phyloP scores from a whole-genome alignment of 2,797 vertebrate genomes.

The Epinephelus awoara region DNA sequence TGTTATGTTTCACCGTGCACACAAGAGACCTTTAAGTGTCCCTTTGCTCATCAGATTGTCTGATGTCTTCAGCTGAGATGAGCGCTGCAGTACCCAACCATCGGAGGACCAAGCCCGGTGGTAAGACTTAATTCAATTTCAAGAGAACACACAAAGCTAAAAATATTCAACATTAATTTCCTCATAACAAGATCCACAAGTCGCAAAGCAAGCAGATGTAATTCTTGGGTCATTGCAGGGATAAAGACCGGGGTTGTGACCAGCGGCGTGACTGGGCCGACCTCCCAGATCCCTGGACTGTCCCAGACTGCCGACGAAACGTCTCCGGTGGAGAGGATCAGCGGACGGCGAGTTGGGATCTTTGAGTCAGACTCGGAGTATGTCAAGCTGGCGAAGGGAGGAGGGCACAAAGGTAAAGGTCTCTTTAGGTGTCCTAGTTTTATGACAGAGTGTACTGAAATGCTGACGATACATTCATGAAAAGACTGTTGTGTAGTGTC shows the following conservation, averaged over 20 bases:
- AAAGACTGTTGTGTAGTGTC: too few species aligned
- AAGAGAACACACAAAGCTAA: neutral
- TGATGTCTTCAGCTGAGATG: slow-evolving; percentile 66
- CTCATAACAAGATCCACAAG: too few species aligned
- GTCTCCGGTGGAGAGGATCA: slow-evolving; percentile 73
- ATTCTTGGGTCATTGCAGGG: slow-evolving; percentile 60
- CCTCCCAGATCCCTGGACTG: slow-evolving; percentile 88
- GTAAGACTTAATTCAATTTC: slow-evolving; percentile 51
- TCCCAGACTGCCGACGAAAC: slow-evolving; percentile 74
- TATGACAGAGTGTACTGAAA: too few species aligned
- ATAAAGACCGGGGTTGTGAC: slow-evolving; percentile 69
- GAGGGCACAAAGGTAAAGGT: slow-evolving; percentile 84
- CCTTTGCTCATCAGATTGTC: slow-evolving; percentile 11
- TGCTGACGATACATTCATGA: too few species aligned
- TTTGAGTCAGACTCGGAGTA: slow-evolving; percentile 86
- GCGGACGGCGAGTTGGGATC: slow-evolving; percentile 85
- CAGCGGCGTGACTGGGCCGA: slow-evolving; percentile 75
- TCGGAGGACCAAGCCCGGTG: slow-evolving; percentile 82
- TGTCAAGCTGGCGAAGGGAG: slow-evolving; percentile 87
- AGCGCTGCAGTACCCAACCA: slow-evolving; percentile 80
- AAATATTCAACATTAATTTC: neutral
- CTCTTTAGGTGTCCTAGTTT: too few species aligned
- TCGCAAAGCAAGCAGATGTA: neutral
- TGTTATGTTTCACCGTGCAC: neutral
- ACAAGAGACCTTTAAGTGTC: neutral